A percentile compares a stretch with the other conserved stretches of the same genome.
Evolutionary conservation across 2,113 vertebrate genomes (phyloP).

Genomic region (Irena cyanogastra): DNA sequence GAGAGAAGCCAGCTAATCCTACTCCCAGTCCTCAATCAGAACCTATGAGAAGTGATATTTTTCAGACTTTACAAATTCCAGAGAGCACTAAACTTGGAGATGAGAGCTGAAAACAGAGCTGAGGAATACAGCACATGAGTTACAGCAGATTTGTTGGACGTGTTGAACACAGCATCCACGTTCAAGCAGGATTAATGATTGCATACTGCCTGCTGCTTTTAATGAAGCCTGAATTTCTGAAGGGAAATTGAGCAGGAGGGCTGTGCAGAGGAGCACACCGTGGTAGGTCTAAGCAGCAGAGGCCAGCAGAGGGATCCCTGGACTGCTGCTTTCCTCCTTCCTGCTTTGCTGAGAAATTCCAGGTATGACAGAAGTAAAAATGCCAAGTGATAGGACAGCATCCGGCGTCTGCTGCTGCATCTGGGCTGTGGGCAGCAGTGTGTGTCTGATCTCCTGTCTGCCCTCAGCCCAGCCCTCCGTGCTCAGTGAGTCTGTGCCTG

Average conservation of each 20-base stretch:
- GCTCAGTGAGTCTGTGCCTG: not conserved
- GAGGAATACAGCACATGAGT: not conserved
- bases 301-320: constrained; percentile 32
- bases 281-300: not conserved
- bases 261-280: fast-evolving
- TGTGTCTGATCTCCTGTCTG: not conserved
- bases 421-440: not conserved
- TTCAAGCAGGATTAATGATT: not conserved
- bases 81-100: not conserved
- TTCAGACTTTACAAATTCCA: not conserved
- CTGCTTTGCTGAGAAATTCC: not conserved
- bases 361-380: not conserved
- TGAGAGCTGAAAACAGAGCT: not conserved
- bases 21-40: fast-evolving
- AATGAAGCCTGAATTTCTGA: not conserved
- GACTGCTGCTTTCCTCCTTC: not conserved
- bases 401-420: not conserved
- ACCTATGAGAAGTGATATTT: not conserved
- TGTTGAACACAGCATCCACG: not conserved
- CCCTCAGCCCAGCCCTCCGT: not conserved
- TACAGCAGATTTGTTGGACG: not conserved
- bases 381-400: not conserved
- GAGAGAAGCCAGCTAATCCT: not conserved
- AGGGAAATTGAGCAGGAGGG: not conserved
- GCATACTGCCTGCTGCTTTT: not conserved